These are phyloP conservation scores for Magallana nippona DNA, from an alignment of 2,888 invertebrate genomes.

Conservation along the genomic window DNA sequence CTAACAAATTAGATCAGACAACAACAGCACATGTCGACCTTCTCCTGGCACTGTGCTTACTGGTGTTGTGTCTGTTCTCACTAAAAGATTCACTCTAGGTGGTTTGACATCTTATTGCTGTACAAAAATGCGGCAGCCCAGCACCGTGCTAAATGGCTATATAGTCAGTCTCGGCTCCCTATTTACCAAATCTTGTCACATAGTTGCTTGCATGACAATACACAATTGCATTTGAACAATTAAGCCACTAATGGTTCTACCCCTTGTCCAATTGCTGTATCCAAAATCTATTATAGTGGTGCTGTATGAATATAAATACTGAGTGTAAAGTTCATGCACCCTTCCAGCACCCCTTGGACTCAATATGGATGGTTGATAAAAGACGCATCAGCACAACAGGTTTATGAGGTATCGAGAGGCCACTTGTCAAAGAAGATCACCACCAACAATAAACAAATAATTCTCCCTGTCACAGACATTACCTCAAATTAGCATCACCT, in stretches of 20 bases:
- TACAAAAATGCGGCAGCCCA: constrained; percentile 20
- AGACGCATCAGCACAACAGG: constrained; percentile 29
- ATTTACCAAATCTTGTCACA: too few species aligned
- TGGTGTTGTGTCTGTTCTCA: constrained; percentile 16
- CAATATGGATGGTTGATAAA: constrained; percentile 15
- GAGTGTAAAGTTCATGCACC: background rate
- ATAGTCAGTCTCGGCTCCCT: too few species aligned
- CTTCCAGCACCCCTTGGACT: constrained; percentile 22
- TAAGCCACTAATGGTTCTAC: too few species aligned
- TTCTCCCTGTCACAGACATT: constrained; percentile 16
- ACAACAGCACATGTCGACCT: background rate
- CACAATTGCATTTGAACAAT: too few species aligned
- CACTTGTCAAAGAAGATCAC: constrained; percentile 27
- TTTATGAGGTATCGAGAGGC: constrained; percentile 30
- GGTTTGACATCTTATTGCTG: constrained; percentile 26
- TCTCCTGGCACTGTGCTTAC: background rate
- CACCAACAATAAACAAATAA: constrained; percentile 33
- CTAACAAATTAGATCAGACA: background rate
- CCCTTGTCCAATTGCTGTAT: too few species aligned
- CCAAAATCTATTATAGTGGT: background rate
- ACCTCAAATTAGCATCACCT: constrained; percentile 31
- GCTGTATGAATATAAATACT: background rate
- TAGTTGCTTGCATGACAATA: too few species aligned
- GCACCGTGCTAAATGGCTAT: background rate
- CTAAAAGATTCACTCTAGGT: constrained; percentile 28